Base-by-base conservation (phyloP, 2,888 invertebrate species). In the Itoplectis maculator region DNA sequence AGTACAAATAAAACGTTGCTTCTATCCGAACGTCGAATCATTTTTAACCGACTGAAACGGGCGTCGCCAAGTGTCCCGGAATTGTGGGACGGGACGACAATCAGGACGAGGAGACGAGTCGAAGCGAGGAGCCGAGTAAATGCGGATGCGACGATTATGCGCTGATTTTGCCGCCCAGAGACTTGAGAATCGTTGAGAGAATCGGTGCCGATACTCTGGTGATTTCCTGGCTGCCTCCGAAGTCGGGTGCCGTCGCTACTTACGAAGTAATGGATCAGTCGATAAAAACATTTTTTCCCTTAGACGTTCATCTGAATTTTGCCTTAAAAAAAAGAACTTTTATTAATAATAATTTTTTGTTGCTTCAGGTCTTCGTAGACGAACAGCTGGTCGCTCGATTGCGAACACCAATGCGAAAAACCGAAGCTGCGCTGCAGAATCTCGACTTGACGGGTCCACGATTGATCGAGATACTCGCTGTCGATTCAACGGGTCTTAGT, bases 391-490 rank as follows among this genome's bases (percentile, higher is more conserved):
- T 40, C 6, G 51, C 49, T 11, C 11, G 15, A 37, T 49, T 47
- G 9, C 23, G 15, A 66, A 66, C 9, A 15, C 49, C 66, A n/a
- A 0, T 66, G 66, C 15, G 29, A 7, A 49, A 9, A 51, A 68
- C 29, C 15, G 47, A 47, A 68, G 23, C 49, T 29, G 61, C 37
- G 18, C 18, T 61, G 37, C 61, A 15, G 1, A 15, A 11, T 68
- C 49, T 49, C 18, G 49, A 47, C 35, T 9, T 29, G 49, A 68
- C 68, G 18, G 11, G 13, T 66, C 15, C 66, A 49, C 29, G 49
- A 35, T 66, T 66, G 29, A 66, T 66, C 8, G 49, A 47, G 29
- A 35, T 47, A n/a, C 23, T 66, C 15, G 66, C 66, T 23, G 49
- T 66, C 45, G 49, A 29, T 49, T 23, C 47, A 47, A 49, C 49